phyloP scores from a whole-genome alignment of 2,888 invertebrate species.

The Patella caerulea region DNA sequence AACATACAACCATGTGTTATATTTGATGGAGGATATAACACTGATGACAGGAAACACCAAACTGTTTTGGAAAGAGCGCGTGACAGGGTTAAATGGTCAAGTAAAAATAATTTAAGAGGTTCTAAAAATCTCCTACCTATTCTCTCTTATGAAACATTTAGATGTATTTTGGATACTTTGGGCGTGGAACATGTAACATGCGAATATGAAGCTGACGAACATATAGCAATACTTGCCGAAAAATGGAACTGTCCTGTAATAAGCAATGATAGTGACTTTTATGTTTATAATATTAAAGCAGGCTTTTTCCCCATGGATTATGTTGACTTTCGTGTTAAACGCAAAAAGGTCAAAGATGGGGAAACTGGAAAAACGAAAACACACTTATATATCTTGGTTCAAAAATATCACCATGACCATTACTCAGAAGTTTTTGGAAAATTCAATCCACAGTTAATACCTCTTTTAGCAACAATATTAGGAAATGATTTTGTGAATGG shows the following conservation, averaged over 20 bases:
- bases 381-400: conserved; percentile 49
- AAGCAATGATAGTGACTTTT: conserved; percentile 95
- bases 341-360: conserved; percentile 13
- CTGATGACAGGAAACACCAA: conserved; percentile 63
- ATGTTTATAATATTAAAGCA: conserved; percentile 82
- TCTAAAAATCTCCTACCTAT: conserved; percentile 80
- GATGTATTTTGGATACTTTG: conserved; percentile 79
- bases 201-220: conserved; percentile 91
- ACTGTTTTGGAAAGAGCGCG: conserved; percentile 59
- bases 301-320: conserved; percentile 82
- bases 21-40: conserved; percentile 69
- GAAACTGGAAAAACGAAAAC: neutral
- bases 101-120: conserved; percentile 10
- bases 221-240: conserved; percentile 86
- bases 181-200: conserved; percentile 81
- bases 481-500: conserved; percentile 90
- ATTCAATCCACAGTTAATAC: conserved; percentile 79
- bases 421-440: conserved; percentile 80
- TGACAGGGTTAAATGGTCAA: conserved; percentile 56
- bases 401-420: conserved; percentile 81
- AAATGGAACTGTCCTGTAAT: conserved; percentile 87
- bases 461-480: conserved; percentile 84
- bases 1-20: conserved; percentile 64
- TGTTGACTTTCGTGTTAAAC: conserved; percentile 49
- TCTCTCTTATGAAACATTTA: conserved; percentile 82